A percentile compares a stretch with the other conserved stretches of the same genome.
Conservation (phyloP, 2,888 invertebrate species). For the Mylabris sibirica region DNA sequence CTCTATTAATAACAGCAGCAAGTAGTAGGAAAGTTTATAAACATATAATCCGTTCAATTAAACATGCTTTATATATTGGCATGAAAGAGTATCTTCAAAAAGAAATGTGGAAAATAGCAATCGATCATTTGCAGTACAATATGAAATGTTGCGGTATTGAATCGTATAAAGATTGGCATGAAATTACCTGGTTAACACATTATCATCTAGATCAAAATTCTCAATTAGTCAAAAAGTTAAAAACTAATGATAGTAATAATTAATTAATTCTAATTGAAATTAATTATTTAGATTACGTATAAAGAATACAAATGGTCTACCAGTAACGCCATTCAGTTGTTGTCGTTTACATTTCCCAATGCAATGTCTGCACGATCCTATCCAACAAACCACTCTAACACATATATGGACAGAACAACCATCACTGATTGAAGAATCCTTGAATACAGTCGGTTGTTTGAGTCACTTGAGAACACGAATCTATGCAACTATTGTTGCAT, state of each 20-base stretch:
- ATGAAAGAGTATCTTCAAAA: slow-evolving; percentile 68
- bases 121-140: slow-evolving; percentile 67
- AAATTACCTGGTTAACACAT: slow-evolving; percentile 67
- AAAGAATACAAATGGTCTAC: slow-evolving; percentile 46
- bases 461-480: slow-evolving; percentile 53
- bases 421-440: slow-evolving; percentile 50
- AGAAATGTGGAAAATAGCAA: slow-evolving; percentile 65
- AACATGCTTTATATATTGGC: slow-evolving; percentile 65
- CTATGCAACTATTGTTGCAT: slow-evolving; percentile 45
- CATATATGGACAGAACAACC: slow-evolving; percentile 57
- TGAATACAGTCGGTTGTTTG: slow-evolving; percentile 58
- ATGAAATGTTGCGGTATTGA: slow-evolving; percentile 68
- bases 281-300: slow-evolving; percentile 24
- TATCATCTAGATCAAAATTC: slow-evolving; percentile 57
- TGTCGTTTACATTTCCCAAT: slow-evolving; percentile 66
- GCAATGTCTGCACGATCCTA: slow-evolving; percentile 70
- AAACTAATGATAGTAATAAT: slow-evolving; percentile 22
- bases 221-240: slow-evolving; percentile 51
- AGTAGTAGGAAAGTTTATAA: slow-evolving; percentile 55
- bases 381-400: slow-evolving; percentile 62
- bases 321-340: slow-evolving; percentile 69
- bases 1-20: slow-evolving; percentile 53
- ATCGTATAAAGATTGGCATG: slow-evolving; percentile 67
- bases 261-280: slow-evolving; percentile 4
- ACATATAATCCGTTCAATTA: slow-evolving; percentile 59